Base-by-base conservation (phyloP, 2,797 vertebrate genomes). In the Oryzias sinensis region DNA sequence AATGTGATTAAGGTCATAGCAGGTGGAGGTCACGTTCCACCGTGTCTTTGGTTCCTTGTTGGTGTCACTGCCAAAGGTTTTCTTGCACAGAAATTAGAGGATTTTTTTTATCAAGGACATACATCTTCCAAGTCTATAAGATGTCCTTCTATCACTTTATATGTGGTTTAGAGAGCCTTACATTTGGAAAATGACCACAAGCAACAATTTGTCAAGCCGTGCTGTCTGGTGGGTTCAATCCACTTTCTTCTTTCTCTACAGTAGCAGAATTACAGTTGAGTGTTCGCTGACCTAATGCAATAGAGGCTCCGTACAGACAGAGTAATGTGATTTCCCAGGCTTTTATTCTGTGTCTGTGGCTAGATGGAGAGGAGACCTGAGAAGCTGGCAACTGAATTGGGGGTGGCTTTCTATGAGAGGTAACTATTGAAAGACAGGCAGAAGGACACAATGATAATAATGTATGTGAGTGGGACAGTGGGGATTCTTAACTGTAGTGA, bases 321-420 rank as follows among this genome's bases (percentile, higher is more conserved):
- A 70, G 73, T 91, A 91, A 91, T 91, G 77, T 83, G 82, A 91
- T 91, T 90, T 90, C 59, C 77, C 45, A 15, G 68, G 76, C 84
- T 88, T 89, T 89, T 88, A 89, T 88, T 88, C 81, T 84, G 85
- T 88, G 79, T 88, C 88, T 88, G 87, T 43, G 57, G 81, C 74
- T 70, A 73, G 80, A 88, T 79, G 59, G 86, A 88, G 81, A 82
- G 77, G 65, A 68, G 71, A 57, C 72, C 67, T 54, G 65, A 80
- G 79, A 83, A 90, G 79, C 84, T 84, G 79, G 62, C 83, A 86
- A 86, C 79, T 79, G 74, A 81, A 82, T 73, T 68, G 66, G 74
- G 5, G 49, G 50, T 65, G 59, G 72, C 62, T 74, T 68, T 56
- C 53, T 68, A 49, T 70, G 65, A 73, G 62, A 69, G 57, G 65